Percentiles rank a stretch among this genome's conserved stretches.
These are phyloP conservation scores for Smithornis capensis DNA, from an alignment of 2,113 vertebrate species.

Conservation along the genomic window DNA sequence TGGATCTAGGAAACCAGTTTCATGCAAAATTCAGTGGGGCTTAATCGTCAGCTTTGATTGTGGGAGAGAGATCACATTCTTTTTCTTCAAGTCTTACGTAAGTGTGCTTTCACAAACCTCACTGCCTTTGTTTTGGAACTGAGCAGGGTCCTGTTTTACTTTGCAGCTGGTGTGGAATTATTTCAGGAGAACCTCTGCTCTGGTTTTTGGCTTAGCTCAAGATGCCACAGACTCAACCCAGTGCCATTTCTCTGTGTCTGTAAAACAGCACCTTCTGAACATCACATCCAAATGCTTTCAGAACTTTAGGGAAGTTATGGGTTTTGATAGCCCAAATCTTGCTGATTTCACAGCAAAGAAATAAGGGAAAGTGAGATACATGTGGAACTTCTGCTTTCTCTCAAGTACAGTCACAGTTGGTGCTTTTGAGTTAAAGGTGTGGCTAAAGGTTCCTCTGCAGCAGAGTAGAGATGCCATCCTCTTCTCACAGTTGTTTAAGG, in stretches of 20 bases:
- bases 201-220: not conserved
- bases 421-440: not conserved
- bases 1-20: not conserved
- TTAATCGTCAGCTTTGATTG: not conserved
- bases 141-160: not conserved
- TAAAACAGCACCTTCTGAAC: not conserved
- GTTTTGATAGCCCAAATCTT: not conserved
- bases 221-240: not conserved
- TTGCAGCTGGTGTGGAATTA: not conserved
- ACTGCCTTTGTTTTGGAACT: not conserved
- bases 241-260: not conserved
- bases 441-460: not conserved
- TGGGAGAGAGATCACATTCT: not conserved
- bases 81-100: not conserved
- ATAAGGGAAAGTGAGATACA: not conserved
- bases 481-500: not conserved
- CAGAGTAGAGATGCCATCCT: not conserved
- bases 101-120: not conserved
- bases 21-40: not conserved
- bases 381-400: not conserved
- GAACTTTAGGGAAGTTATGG: not conserved
- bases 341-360: not conserved
- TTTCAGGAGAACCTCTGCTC: not conserved
- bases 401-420: not conserved
- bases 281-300: accelerated